Evolutionary conservation across 2,888 invertebrate species (phyloP).

Genomic region (Aspidiotus rigidus): DNA sequence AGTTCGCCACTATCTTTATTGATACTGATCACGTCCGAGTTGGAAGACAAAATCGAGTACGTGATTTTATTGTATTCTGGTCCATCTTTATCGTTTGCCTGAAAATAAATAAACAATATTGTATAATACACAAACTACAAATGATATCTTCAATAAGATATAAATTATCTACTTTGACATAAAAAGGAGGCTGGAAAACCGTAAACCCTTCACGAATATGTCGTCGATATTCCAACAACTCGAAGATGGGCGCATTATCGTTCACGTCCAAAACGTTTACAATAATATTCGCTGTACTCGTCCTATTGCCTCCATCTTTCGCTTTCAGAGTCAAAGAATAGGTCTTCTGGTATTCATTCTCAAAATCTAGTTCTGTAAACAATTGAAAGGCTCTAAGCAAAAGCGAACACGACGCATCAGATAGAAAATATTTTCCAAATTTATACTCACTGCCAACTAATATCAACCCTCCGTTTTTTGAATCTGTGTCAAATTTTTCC

Average conservation of each 20-base stretch:
- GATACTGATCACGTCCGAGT: constrained; percentile 50
- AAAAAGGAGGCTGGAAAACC: constrained; percentile 68
- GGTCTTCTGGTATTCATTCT: constrained; percentile 62
- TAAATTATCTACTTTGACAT: constrained; percentile 51
- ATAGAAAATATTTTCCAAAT: neutral
- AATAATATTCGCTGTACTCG: constrained; percentile 59
- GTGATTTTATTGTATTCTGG: constrained; percentile 61
- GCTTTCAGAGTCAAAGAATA: constrained; percentile 73
- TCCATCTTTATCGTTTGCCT: constrained; percentile 65
- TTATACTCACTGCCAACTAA: constrained; percentile 37
- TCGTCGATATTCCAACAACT: constrained; percentile 58
- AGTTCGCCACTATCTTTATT: constrained; percentile 63
- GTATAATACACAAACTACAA: neutral
- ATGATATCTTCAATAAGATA: neutral
- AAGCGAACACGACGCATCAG: neutral
- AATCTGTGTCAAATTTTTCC: constrained; percentile 67
- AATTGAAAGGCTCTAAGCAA: constrained; percentile 35
- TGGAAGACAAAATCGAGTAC: constrained; percentile 44
- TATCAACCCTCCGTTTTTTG: too few relatives aligned
- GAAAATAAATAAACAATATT: constrained; percentile 23
- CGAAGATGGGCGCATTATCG: constrained; percentile 66
- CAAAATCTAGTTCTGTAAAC: constrained; percentile 50
- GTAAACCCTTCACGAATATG: constrained; percentile 67
- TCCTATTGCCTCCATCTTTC: constrained; percentile 67
- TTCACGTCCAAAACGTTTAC: constrained; percentile 66